Evolutionary conservation across 2,888 invertebrate genomes (phyloP), one percentile per base, ranked within the genome.

Genomic region (Tinea semifulvella): DNA sequence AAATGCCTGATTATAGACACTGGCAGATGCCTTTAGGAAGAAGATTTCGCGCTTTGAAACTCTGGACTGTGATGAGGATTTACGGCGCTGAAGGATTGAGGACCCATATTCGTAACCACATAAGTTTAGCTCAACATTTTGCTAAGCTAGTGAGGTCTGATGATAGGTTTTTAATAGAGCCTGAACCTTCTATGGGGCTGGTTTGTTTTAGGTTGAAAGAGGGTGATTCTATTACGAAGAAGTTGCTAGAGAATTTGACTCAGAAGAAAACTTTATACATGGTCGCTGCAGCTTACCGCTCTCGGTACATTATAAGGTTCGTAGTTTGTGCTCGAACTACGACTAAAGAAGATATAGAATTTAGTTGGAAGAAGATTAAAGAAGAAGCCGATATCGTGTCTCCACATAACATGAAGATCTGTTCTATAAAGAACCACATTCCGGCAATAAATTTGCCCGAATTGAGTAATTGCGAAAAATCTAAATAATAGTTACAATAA

Each of bases 61-160:
- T 97, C n/a, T 97, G 97, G 97, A 93, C 95, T 49, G 94, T 94
- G 0, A 73, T 97, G 54, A 84, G 95, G 50, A 75, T 90, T 46
- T 90, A 91, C 54, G 97, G 97, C 0, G 86, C 89, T 2, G 87
- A 89, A 58, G 92, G 93, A 2, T 71, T 97, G 3, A 88, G 91
- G 53, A 84, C 84, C 3, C 86, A 91, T 59, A 88, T 97, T 18
- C 84, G 95, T 45, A 84, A 86, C 46, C 91, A 92, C 51, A 84
- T 92, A 7, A 65, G 66, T 4, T 71, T 96, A 49, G 96, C 97
- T 0, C 81, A 88, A 53, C 77, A 89, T 53, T 96, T 98, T 61
- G 91, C 91, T 50, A 68, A 84, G 1, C 69, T 91, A 19, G 87
- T 95, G 0, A 63, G 69, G 44, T 65, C 73, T 1, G 95, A 97